These are phyloP conservation scores for Drosophila rubida DNA, from an alignment of 2,888 invertebrate species.

Conservation along the genomic window DNA sequence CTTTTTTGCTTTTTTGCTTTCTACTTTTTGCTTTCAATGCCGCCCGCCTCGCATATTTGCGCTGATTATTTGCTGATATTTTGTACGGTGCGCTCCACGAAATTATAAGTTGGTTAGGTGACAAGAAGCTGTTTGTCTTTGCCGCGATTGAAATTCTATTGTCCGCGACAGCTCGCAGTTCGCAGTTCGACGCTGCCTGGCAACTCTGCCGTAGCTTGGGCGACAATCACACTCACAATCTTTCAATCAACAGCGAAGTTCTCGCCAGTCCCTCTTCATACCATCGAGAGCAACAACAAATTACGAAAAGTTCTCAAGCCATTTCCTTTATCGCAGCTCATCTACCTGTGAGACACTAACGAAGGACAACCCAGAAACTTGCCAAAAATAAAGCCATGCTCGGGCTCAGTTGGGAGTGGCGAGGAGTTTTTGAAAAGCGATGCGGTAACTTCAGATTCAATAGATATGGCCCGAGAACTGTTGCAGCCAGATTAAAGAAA, in stretches of 20 bases:
- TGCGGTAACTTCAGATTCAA: not conserved
- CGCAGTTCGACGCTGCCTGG: conserved; percentile 18
- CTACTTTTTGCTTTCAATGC: not conserved
- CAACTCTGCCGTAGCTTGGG: conserved; percentile 11
- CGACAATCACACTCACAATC: conserved; percentile 15
- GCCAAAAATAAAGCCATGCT: not conserved
- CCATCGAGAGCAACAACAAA: not conserved
- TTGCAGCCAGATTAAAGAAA: not conserved
- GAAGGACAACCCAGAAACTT: conserved; percentile 7
- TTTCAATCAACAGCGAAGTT: conserved; percentile 15
- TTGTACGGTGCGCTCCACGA: not conserved
- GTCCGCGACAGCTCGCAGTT: conserved; percentile 10
- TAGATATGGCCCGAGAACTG: not conserved
- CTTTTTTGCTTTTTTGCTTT: not conserved
- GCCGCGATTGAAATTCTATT: conserved; percentile 34
- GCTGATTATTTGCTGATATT: conserved; percentile 47
- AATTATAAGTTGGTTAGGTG: conserved; percentile 27
- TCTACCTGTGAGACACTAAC: conserved; percentile 6
- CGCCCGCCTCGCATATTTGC: conserved; percentile 38
- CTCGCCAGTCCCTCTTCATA: not conserved
- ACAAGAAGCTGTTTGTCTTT: conserved; percentile 23
- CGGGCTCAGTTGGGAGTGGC: not conserved
- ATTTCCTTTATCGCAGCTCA: conserved; percentile 13
- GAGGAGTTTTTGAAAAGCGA: not conserved
- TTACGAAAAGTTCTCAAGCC: conserved; percentile 1